phyloP scores from a whole-genome alignment of 2,797 vertebrate genomes.

The Trematomus bernacchii region DNA sequence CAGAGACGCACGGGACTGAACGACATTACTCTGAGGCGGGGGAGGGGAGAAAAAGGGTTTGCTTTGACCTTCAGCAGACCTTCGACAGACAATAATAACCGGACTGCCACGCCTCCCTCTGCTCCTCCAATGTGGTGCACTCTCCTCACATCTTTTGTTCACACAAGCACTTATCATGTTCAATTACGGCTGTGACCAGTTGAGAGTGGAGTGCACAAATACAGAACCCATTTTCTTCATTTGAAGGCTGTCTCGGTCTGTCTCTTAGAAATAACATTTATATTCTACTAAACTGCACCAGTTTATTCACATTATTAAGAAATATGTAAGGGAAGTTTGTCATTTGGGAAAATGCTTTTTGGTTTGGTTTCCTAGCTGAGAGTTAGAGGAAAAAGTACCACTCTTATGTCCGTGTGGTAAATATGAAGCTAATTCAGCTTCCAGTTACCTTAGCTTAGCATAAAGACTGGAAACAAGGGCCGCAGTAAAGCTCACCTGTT shows the following conservation, averaged over 20 bases:
- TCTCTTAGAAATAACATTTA: not conserved
- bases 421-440: not conserved
- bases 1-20: slow-evolving; percentile 46
- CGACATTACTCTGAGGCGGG: slow-evolving; percentile 50
- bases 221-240: slow-evolving; percentile 32
- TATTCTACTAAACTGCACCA: not conserved
- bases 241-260: not conserved
- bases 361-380: not conserved
- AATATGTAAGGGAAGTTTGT: not conserved
- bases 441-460: not conserved
- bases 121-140: slow-evolving; percentile 12
- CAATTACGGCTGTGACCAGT: slow-evolving; percentile 37
- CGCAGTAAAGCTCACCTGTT: too few relatives aligned
- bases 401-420: not conserved
- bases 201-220: not conserved
- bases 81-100: slow-evolving; percentile 71
- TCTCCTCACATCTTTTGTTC: slow-evolving; percentile 24
- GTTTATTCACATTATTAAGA: not conserved
- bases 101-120: slow-evolving; percentile 39
- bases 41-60: slow-evolving; percentile 27
- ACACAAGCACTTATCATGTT: slow-evolving; percentile 33
- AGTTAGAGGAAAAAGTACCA: not conserved
- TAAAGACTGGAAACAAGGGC: not conserved
- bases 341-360: not conserved
- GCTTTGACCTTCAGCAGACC: slow-evolving; percentile 76